Conservation (phyloP, 30 jellyfish, hydroid and myxozoan species). For the Mastigias papua region DNA sequence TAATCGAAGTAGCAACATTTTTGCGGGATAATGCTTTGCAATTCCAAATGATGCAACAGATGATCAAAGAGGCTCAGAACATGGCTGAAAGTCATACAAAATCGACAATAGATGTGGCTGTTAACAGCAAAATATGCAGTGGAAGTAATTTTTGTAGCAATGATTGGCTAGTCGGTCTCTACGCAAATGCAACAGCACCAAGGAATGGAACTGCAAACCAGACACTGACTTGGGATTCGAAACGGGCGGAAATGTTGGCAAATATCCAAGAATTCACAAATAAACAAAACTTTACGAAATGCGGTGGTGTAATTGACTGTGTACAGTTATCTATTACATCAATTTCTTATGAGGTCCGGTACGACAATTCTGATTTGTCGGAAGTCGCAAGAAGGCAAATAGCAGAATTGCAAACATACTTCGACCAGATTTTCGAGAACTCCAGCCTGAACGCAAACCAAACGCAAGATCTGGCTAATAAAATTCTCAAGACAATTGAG, state of each 20-base stretch:
- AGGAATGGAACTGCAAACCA: neutral
- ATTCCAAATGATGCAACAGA: neutral
- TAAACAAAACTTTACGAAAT: constrained; percentile 22
- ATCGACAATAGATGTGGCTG: neutral
- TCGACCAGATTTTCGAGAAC: constrained; percentile 27
- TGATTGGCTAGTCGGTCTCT: constrained; percentile 35
- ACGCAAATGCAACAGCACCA: constrained; percentile 2
- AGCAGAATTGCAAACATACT: constrained; percentile 26
- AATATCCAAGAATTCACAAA: constrained; percentile 30
- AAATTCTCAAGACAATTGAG: constrained; percentile 6
- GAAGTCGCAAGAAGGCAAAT: constrained; percentile 16
- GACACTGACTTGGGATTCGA: constrained; percentile 35
- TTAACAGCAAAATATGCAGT: neutral
- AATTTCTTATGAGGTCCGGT: constrained; percentile 19
- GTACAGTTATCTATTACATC: constrained; percentile 17
- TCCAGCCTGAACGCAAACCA: neutral
- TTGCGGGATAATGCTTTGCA: neutral
- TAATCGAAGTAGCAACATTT: constrained; percentile 4
- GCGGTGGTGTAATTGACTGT: constrained; percentile 69
- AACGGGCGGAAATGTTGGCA: constrained; percentile 29
- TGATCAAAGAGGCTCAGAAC: constrained; percentile 28
- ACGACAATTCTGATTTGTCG: constrained; percentile 41
- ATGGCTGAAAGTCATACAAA: constrained; percentile 12
- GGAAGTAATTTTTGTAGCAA: constrained; percentile 2
- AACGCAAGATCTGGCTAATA: neutral